A percentile compares a stretch with the other conserved stretches of the same genome.
Conservation (phyloP, 1,140 invertebrate genomes). For the Spodoptera frugiperda region DNA sequence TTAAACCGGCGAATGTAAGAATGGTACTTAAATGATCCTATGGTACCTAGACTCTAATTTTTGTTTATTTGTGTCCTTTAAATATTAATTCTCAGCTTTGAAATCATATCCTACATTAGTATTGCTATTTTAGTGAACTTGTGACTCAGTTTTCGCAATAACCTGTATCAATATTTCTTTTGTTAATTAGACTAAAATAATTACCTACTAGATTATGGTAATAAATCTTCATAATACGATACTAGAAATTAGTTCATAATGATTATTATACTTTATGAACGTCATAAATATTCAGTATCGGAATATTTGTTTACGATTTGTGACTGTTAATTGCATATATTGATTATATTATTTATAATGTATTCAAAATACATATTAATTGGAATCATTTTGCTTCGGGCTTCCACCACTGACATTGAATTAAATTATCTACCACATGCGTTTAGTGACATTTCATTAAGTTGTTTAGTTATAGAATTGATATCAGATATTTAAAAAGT, state of each 20-base stretch:
- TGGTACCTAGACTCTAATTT: too few species aligned
- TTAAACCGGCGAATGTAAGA: too few species aligned
- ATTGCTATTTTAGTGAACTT: too few species aligned
- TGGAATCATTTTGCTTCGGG: background rate
- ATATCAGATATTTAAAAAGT: too few species aligned
- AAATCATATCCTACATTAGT: too few species aligned
- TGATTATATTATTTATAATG: constrained; percentile 2
- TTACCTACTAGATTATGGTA: background rate
- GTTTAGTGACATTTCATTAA: too few species aligned
- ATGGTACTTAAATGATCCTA: too few species aligned
- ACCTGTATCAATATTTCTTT: background rate
- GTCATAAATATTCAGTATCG: background rate
- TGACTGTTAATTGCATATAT: constrained; percentile 12
- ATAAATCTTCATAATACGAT: background rate
- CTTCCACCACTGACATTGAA: background rate
- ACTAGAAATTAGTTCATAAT: background rate
- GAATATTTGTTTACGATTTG: constrained; percentile 5
- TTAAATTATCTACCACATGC: background rate
- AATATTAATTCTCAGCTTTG: too few species aligned
- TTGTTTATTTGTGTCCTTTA: too few species aligned
- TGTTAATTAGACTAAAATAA: background rate
- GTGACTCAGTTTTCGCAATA: too few species aligned
- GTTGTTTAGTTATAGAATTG: too few species aligned
- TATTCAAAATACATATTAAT: constrained; percentile 27
- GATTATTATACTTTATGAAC: background rate